Percentiles rank a stretch among this genome's conserved stretches.
phyloP scores from a whole-genome alignment of 2,113 vertebrate species.

The Heteronetta atricapilla region DNA sequence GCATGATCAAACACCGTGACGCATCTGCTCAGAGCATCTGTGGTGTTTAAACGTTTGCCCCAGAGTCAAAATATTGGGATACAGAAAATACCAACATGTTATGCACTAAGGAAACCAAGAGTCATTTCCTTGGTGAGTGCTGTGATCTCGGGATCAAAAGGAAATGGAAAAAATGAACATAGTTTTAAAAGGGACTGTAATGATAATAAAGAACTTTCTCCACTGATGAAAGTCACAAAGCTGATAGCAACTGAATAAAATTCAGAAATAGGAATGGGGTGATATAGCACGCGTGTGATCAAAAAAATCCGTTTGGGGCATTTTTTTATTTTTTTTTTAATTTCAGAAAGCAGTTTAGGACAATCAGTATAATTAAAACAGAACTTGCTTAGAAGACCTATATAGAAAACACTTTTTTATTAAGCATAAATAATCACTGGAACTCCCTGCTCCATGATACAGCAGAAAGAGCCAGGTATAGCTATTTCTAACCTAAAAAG shows the following conservation, averaged over 20 bases:
- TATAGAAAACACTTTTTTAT: background rate
- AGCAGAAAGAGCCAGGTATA: background rate
- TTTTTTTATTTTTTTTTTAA: background rate
- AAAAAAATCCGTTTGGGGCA: background rate
- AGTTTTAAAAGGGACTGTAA: background rate
- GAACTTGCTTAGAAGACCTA: background rate
- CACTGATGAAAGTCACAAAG: background rate
- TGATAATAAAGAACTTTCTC: background rate
- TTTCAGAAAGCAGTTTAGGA: background rate
- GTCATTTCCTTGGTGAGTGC: background rate
- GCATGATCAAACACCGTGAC: background rate
- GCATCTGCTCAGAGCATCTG: slow-evolving; percentile 11
- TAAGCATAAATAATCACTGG: background rate
- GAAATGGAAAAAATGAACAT: background rate
- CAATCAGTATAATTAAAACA: background rate
- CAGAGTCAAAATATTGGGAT: background rate
- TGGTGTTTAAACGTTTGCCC: background rate
- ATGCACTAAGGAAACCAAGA: background rate
- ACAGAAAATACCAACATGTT: background rate
- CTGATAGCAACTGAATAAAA: background rate
- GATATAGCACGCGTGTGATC: background rate
- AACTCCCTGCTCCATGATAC: background rate
- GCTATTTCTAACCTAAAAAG: background rate
- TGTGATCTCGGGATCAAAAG: background rate
- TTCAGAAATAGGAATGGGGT: background rate